phyloP scores from a whole-genome alignment of 2,888 invertebrate species.

The Leucophenga montana region DNA sequence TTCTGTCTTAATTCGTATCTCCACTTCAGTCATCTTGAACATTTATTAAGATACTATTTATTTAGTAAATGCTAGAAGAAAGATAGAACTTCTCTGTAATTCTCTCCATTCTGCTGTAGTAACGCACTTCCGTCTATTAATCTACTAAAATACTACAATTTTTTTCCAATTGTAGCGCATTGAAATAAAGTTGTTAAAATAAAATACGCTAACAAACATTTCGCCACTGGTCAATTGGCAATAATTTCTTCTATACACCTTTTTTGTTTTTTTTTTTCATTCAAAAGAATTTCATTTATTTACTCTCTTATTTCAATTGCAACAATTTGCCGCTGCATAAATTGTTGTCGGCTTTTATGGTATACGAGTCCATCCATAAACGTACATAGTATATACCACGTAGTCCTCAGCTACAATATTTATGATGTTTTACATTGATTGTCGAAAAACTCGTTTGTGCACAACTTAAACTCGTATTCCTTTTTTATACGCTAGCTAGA shows the following conservation, averaged over 20 bases:
- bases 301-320: slow-evolving; percentile 51
- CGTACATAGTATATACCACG: slow-evolving; percentile 22
- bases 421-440: slow-evolving; percentile 29
- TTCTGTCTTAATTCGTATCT: too few relatives aligned
- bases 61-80: too few relatives aligned
- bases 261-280: background rate
- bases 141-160: too few relatives aligned
- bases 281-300: background rate
- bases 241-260: slow-evolving; percentile 40
- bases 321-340: slow-evolving; percentile 42
- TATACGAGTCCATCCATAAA: slow-evolving; percentile 19
- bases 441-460: slow-evolving; percentile 45
- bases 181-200: too few relatives aligned
- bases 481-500: background rate
- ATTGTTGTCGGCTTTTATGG: background rate
- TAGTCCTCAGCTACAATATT: background rate
- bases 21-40: too few relatives aligned
- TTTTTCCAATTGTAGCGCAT: too few relatives aligned
- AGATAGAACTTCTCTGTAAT: too few relatives aligned
- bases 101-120: too few relatives aligned
- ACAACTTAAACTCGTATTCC: slow-evolving; percentile 29
- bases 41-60: too few relatives aligned
- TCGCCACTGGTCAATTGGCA: slow-evolving; percentile 47
- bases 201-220: too few relatives aligned
- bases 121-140: too few relatives aligned